phyloP scores from a whole-genome alignment of 2,113 vertebrate genomes.

The Excalfactoria chinensis region DNA sequence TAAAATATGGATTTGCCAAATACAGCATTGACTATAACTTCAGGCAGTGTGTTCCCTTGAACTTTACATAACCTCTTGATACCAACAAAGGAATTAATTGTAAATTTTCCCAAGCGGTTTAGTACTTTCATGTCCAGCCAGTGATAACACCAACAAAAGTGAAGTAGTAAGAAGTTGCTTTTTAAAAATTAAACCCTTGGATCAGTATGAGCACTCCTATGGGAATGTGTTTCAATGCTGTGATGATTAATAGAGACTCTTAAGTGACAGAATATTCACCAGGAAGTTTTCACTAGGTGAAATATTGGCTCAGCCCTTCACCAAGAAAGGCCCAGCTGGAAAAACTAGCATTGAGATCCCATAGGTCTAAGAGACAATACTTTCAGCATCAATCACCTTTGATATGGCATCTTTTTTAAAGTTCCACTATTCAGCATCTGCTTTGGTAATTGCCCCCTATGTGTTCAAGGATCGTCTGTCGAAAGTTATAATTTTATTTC shows the following conservation, averaged over 20 bases:
- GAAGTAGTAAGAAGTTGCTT: slow-evolving; percentile 83
- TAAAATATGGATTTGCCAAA: slow-evolving; percentile 77
- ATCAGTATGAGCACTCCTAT: slow-evolving; percentile 77
- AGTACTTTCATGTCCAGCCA: slow-evolving; percentile 89
- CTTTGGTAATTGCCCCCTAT: slow-evolving; percentile 10
- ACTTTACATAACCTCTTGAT: slow-evolving; percentile 88
- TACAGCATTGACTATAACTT: slow-evolving; percentile 71
- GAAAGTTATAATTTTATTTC: not conserved
- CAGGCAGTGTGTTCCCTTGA: slow-evolving; percentile 80
- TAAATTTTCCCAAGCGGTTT: slow-evolving; percentile 80
- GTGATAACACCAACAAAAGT: slow-evolving; percentile 87
- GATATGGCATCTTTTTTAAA: slow-evolving; percentile 54
- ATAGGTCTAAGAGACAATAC: slow-evolving; percentile 63
- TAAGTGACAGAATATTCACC: slow-evolving; percentile 85
- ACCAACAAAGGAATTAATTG: slow-evolving; percentile 87
- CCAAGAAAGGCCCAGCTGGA: slow-evolving; percentile 78
- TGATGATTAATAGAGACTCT: slow-evolving; percentile 85
- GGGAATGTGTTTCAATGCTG: slow-evolving; percentile 81
- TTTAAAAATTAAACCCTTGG: slow-evolving; percentile 82
- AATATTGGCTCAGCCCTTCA: slow-evolving; percentile 81
- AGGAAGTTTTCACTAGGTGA: slow-evolving; percentile 94
- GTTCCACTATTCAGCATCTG: slow-evolving; percentile 18
- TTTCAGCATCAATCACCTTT: slow-evolving; percentile 72
- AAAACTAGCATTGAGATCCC: slow-evolving; percentile 75
- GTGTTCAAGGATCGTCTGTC: not conserved